Percentiles rank a stretch among this genome's conserved stretches.
Conservation (phyloP, 2,113 vertebrate genomes). For the Lynx canadensis region DNA sequence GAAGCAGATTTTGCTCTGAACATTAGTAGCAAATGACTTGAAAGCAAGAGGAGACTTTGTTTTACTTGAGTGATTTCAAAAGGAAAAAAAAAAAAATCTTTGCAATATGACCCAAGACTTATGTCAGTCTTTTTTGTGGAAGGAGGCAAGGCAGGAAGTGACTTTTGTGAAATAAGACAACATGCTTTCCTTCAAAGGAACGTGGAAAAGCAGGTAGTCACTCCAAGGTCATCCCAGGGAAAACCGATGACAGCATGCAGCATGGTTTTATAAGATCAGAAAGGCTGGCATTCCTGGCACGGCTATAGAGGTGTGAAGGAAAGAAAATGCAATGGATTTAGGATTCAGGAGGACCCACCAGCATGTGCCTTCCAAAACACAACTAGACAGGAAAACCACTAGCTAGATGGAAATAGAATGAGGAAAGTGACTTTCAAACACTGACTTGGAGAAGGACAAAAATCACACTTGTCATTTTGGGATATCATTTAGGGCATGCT, state of each 20-base stretch:
- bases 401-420: background rate
- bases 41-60: constrained; percentile 53
- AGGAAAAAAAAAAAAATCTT: background rate
- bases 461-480: background rate
- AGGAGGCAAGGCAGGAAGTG: background rate
- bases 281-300: background rate
- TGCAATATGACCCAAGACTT: constrained; percentile 11
- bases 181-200: background rate
- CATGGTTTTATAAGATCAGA: background rate
- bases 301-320: background rate
- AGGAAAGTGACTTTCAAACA: background rate
- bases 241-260: background rate
- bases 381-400: background rate
- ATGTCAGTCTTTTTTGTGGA: background rate
- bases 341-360: background rate
- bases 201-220: background rate
- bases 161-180: background rate
- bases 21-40: constrained; percentile 21
- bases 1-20: constrained; percentile 54
- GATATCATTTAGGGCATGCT: background rate
- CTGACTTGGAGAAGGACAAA: background rate
- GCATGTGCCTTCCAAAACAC: background rate
- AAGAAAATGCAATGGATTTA: background rate
- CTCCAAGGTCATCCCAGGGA: background rate
- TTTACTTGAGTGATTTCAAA: constrained; percentile 60